Conservation (phyloP, 2,888 invertebrate species). For the Heliconius erato region DNA sequence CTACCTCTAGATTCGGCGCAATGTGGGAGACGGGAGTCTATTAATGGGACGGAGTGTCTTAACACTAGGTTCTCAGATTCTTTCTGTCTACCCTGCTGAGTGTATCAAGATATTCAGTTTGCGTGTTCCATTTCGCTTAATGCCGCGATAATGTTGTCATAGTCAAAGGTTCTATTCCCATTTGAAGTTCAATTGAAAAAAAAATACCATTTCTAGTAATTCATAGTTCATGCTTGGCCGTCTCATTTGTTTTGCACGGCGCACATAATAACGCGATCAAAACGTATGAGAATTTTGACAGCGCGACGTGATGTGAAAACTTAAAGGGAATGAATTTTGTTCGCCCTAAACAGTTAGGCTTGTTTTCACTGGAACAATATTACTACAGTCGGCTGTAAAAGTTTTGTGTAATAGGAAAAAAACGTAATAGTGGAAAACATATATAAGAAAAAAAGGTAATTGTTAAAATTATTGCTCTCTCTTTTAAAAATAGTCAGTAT, state of each 20-base stretch:
- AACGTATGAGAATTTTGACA: constrained; percentile 83
- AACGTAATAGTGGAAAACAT: not conserved
- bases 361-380: constrained; percentile 15
- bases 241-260: constrained; percentile 75
- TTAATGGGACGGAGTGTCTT: too few relatives aligned
- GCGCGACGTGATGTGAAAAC: constrained; percentile 74
- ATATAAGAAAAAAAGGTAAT: too few relatives aligned
- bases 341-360: constrained; percentile 22
- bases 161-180: too few relatives aligned
- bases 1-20: not conserved
- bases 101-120: too few relatives aligned
- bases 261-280: constrained; percentile 80
- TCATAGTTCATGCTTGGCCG: constrained; percentile 54
- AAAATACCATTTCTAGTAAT: constrained; percentile 46
- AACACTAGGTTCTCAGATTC: too few relatives aligned
- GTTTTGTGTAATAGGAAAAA: not conserved
- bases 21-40: not conserved
- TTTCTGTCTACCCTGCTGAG: too few relatives aligned
- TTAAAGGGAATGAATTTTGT: constrained; percentile 59
- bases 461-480: too few relatives aligned
- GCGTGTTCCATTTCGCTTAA: too few relatives aligned
- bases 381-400: not conserved
- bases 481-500: too few relatives aligned
- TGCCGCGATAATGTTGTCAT: too few relatives aligned
- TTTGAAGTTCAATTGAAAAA: not conserved